Evolutionary conservation across 2,888 invertebrate genomes (phyloP), one percentile per base, ranked within the genome.

Genomic region (Leucophenga montana): DNA sequence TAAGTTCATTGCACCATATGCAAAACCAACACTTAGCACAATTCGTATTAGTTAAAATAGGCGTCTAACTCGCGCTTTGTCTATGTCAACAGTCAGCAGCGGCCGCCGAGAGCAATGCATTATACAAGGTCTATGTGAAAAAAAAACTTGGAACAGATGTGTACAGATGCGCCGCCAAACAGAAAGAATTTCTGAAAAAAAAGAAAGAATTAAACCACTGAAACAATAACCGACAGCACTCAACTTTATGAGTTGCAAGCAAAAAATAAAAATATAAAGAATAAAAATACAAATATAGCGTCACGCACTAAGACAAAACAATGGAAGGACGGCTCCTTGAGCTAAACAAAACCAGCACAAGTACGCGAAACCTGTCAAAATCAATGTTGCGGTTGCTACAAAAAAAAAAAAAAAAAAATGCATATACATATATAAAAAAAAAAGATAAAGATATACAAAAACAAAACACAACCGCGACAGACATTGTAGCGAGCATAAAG

Each of bases 331-430:
- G 39, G 8, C 39, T 39, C 11, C 39, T 39, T 39, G 39, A 39
- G 39, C 8, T 11, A 50, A 18, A 50, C 16, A 50, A 71, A 66
- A 64, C 48, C 68, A 54, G 48, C 48, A 11, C 57, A 46, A 62
- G 27, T 54, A 62, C 20, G 39, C 67, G 72, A 62, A 76, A 75
- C 72, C 71, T 78, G 78, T 77, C 77, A 77, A 77, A 77, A 78
- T 77, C 78, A 77, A 77, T 77, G 76, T 76, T 77, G 75, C 71
- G 72, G 72, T 27, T 71, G 68, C 72, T 69, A 73, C 73, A 69
- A 65, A 70, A 72, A 68, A 27, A 53, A 53, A 68, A 61, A 59
- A 39, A 39, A 44, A 8, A 61, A 61, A n/a, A n/a, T n/a, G n/a
- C n/a, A n/a, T n/a, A n/a, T n/a, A 59, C 31, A 67, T 65, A 66